These are phyloP conservation scores for Epinephelus fuscoguttatus DNA, from an alignment of 2,113 vertebrate genomes.

Conservation along the genomic window DNA sequence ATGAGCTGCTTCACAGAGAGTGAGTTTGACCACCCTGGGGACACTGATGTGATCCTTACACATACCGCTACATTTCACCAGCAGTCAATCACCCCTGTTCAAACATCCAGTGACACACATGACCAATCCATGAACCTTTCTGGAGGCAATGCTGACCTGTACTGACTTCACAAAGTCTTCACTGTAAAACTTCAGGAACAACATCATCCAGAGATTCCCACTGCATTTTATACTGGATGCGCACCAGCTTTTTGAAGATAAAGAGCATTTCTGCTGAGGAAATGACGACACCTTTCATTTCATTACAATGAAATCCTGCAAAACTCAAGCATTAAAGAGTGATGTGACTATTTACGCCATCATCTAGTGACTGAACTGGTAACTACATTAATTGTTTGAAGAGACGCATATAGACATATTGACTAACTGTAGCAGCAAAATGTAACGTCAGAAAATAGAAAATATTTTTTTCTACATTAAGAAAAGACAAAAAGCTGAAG, in stretches of 20 bases:
- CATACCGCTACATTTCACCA: constrained; percentile 37
- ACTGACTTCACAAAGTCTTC: neutral
- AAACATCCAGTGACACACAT: constrained; percentile 34
- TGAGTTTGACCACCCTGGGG: constrained; percentile 19
- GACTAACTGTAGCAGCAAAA: neutral
- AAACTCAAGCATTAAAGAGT: neutral
- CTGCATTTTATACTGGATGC: neutral
- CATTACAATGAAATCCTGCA: neutral
- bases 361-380: neutral
- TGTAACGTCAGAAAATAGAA: neutral
- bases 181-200: neutral
- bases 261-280: neutral
- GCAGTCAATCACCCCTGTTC: constrained; percentile 44
- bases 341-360: neutral
- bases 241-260: neutral
- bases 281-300: neutral
- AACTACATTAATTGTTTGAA: neutral
- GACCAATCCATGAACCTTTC: constrained; percentile 13
- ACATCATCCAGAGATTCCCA: neutral
- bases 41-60: constrained; percentile 44
- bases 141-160: constrained; percentile 1
- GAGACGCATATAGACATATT: too few relatives aligned
- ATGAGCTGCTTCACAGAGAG: constrained; percentile 54
- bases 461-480: neutral
- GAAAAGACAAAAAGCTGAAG: neutral